Percentiles rank a stretch among this genome's conserved stretches.
Evolutionary conservation across 2,797 vertebrate genomes (phyloP).

Genomic region (Arctocebus calabarensis): DNA sequence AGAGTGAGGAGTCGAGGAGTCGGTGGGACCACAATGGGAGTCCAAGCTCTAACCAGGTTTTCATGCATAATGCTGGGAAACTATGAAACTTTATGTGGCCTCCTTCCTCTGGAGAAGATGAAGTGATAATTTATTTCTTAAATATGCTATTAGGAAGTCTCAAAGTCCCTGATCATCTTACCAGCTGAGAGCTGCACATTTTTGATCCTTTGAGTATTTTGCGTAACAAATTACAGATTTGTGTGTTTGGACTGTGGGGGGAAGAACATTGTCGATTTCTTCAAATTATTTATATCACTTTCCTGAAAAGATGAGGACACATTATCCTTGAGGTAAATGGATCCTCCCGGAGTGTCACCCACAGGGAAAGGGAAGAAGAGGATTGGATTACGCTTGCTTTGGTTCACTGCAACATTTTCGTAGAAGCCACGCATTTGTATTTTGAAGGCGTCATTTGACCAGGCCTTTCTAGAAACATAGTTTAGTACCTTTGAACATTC

Average conservation of each 20-base stretch:
- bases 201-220: not conserved
- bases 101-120: not conserved
- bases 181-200: not conserved
- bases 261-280: not conserved
- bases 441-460: accelerated
- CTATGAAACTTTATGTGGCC: not conserved
- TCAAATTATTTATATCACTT: not conserved
- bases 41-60: not conserved
- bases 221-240: not conserved
- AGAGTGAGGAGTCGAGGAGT: accelerated
- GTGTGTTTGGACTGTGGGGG: not conserved
- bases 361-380: not conserved
- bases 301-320: not conserved
- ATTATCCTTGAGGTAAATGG: not conserved
- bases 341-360: not conserved
- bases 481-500: not conserved
- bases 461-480: not conserved
- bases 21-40: accelerated
- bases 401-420: too few relatives aligned
- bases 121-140: not conserved
- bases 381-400: not conserved
- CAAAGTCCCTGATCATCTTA: not conserved
- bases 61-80: too few relatives aligned
- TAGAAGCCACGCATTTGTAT: accelerated
- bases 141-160: not conserved